Evolutionary conservation across 2,888 invertebrate genomes (phyloP).

Genomic region (Netelia fuscicornis): DNA sequence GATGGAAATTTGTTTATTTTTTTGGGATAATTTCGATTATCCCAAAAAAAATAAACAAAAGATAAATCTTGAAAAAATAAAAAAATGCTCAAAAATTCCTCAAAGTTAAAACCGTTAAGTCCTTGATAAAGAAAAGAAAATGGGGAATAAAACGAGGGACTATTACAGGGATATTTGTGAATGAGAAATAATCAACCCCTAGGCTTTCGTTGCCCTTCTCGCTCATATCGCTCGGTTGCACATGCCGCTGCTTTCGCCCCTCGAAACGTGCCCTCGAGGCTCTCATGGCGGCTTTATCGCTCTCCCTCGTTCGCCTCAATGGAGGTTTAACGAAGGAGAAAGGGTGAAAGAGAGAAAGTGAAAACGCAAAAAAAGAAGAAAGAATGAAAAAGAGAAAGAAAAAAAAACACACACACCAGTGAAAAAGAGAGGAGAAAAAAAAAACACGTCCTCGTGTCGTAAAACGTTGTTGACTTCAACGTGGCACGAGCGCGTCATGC

Average conservation of each 20-base stretch:
- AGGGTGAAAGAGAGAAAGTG: conserved; percentile 25
- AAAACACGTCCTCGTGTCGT: conserved; percentile 13
- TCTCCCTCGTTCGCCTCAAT: conserved; percentile 47
- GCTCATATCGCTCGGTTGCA: conserved; percentile 1
- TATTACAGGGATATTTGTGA: conserved; percentile 18
- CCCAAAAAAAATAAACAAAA: background rate
- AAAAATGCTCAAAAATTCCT: background rate
- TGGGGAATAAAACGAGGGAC: background rate
- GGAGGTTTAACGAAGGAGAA: conserved; percentile 54
- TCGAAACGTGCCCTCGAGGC: conserved; percentile 8
- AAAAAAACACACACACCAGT: background rate
- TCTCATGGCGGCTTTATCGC: conserved; percentile 15
- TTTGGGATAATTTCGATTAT: too few species aligned
- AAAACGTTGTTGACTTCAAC: conserved; percentile 25
- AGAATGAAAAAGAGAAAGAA: background rate
- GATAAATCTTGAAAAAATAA: background rate
- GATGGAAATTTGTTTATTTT: too few species aligned
- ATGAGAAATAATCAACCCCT: conserved; percentile 32
- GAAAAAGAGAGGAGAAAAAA: background rate
- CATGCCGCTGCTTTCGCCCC: conserved; percentile 3
- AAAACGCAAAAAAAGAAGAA: background rate
- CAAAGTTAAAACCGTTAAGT: background rate
- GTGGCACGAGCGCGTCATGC: background rate
- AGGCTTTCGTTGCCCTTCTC: background rate
- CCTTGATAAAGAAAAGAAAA: background rate